Conservation (phyloP, 2,113 vertebrate species). For the Gambusia affinis region DNA sequence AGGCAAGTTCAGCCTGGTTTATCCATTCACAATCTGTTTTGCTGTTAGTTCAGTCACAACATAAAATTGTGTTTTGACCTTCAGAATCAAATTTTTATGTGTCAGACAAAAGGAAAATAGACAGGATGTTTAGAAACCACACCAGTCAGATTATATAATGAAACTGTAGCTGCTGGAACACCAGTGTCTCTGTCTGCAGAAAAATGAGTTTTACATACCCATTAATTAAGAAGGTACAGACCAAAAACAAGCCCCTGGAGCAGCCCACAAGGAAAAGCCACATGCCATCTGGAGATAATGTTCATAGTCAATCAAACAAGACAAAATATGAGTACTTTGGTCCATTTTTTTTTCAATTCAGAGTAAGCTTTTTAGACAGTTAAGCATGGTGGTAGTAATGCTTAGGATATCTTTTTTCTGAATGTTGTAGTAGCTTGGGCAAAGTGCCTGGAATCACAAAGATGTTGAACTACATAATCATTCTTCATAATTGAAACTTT, state of each 20-base stretch:
- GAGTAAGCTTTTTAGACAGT: not conserved
- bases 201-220: no score
- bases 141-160: no score
- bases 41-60: not conserved
- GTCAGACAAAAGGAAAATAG: no score
- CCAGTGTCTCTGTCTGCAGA: no score
- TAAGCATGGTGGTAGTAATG: not conserved
- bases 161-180: no score
- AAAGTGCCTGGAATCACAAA: no score
- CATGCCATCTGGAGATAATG: not conserved
- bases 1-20: not conserved
- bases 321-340: not conserved
- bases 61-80: not conserved
- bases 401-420: not conserved
- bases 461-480: no score
- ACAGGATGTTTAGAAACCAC: no score
- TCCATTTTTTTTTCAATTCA: not conserved
- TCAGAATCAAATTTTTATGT: not conserved
- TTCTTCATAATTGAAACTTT: not conserved
- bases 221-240: not conserved
- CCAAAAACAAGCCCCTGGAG: not conserved
- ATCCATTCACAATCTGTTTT: not conserved
- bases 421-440: not conserved
- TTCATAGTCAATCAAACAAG: not conserved
- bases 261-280: not conserved